Conservation (phyloP, 2,888 invertebrate genomes). For the Megastigmus dorsalis region DNA sequence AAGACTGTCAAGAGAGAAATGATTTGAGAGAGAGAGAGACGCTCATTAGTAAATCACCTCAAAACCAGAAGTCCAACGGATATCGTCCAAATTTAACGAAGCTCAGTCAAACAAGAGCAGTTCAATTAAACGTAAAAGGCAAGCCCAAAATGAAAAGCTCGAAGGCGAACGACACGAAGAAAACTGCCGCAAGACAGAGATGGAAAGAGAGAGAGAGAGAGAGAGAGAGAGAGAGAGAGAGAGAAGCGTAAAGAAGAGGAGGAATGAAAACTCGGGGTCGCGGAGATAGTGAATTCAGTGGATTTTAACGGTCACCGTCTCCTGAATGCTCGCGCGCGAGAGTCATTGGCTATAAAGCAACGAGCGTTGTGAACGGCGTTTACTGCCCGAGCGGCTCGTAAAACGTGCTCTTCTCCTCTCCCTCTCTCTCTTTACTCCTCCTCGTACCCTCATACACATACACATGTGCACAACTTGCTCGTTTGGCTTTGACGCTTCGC, state of each 20-base stretch:
- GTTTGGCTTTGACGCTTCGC: no score
- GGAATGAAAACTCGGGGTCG: conserved; percentile 9
- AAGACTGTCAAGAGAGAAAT: no score
- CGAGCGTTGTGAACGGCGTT: conserved; percentile 66
- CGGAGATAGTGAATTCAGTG: conserved; percentile 50
- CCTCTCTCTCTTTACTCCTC: conserved; percentile 27
- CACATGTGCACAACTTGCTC: no score
- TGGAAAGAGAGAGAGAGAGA: not conserved
- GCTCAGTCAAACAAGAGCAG: no score
- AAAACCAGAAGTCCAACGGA: no score
- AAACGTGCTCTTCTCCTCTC: conserved; percentile 55
- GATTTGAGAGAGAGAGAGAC: no score
- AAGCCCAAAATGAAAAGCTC: not conserved
- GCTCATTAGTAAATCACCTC: no score
- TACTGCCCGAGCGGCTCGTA: conserved; percentile 66
- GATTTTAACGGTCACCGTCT: conserved; percentile 55
- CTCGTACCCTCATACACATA: no score
- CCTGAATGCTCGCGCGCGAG: conserved; percentile 56
- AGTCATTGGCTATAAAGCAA: conserved; percentile 63
- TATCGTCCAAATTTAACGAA: no score
- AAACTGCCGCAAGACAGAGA: not conserved
- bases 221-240: not conserved
- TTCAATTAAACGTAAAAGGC: no score
- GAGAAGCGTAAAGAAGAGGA: not conserved
- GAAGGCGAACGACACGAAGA: not conserved